These are phyloP conservation scores for Cryptotis parvus DNA, from an alignment of 2,113 vertebrate genomes.

Conservation along the genomic window DNA sequence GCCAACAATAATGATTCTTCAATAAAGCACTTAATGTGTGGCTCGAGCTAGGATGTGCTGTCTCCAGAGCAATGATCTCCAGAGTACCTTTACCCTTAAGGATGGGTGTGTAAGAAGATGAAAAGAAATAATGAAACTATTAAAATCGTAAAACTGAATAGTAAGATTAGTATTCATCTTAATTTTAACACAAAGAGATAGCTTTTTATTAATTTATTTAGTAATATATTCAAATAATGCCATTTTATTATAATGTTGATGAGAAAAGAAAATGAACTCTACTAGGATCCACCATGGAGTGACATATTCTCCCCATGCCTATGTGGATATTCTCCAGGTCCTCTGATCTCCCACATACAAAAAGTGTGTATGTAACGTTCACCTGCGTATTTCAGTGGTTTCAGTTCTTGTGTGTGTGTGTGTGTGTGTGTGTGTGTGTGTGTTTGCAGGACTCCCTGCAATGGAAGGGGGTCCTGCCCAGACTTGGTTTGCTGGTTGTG, in stretches of 20 bases:
- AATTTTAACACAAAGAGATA: neutral
- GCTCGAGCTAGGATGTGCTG: neutral
- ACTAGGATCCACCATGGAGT: neutral
- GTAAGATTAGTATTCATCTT: constrained; percentile 49
- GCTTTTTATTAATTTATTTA: neutral
- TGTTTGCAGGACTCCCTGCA: neutral
- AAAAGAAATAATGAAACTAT: constrained; percentile 51
- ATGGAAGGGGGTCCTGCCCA: neutral
- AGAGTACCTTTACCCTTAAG: neutral
- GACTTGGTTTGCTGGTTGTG: neutral
- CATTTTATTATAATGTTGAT: neutral
- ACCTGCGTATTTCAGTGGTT: neutral
- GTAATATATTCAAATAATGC: neutral
- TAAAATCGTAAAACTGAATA: too few species aligned
- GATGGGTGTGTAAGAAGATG: neutral
- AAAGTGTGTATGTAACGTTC: neutral
- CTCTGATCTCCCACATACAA: neutral
- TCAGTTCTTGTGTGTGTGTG: neutral
- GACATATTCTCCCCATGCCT: neutral
- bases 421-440: neutral
- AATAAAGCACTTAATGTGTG: neutral
- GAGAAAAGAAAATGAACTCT: neutral
- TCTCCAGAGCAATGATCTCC: constrained; percentile 5
- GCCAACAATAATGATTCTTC: constrained; percentile 20
- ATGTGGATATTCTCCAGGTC: neutral